Conservation (phyloP, 2,113 vertebrate species). For the Spea multiplicata region DNA sequence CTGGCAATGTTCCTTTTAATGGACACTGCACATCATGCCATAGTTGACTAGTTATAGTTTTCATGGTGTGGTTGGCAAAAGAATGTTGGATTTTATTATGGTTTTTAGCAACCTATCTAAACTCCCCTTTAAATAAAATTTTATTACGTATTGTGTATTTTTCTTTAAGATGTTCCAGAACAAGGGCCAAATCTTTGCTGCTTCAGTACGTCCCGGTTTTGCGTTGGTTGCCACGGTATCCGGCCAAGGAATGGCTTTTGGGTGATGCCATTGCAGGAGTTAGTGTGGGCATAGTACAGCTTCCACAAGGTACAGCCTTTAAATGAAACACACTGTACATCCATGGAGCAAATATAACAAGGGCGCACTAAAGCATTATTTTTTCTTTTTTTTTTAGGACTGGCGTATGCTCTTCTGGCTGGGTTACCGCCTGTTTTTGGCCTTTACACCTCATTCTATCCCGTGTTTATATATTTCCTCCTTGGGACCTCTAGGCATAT, state of each 20-base stretch:
- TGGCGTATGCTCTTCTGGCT: constrained; percentile 90
- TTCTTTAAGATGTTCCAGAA: constrained; percentile 70
- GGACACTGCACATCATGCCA: too few species aligned
- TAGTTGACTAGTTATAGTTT: too few species aligned
- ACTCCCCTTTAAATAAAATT: too few species aligned
- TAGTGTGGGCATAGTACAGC: constrained; percentile 92
- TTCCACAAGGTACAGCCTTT: constrained; percentile 78
- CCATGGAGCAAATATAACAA: too few species aligned
- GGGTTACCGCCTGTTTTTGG: constrained; percentile 81
- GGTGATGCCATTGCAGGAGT: constrained; percentile 82
- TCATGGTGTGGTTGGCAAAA: too few species aligned
- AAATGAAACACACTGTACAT: too few species aligned
- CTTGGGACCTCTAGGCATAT: constrained; percentile 92
- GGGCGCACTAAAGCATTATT: fast-evolving
- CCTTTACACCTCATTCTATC: constrained; percentile 88
- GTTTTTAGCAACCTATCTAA: too few species aligned
- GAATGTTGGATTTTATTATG: too few species aligned
- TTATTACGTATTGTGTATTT: not conserved
- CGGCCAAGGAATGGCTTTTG: constrained; percentile 74
- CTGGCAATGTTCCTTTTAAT: too few species aligned
- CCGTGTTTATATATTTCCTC: constrained; percentile 85
- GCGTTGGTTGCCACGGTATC: constrained; percentile 82
- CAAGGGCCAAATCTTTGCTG: constrained; percentile 61
- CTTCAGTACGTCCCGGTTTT: constrained; percentile 76
- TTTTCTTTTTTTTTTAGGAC: constrained; percentile 72